phyloP scores from a whole-genome alignment of 2,888 invertebrate species.

The Nemotelus nigrinus region DNA sequence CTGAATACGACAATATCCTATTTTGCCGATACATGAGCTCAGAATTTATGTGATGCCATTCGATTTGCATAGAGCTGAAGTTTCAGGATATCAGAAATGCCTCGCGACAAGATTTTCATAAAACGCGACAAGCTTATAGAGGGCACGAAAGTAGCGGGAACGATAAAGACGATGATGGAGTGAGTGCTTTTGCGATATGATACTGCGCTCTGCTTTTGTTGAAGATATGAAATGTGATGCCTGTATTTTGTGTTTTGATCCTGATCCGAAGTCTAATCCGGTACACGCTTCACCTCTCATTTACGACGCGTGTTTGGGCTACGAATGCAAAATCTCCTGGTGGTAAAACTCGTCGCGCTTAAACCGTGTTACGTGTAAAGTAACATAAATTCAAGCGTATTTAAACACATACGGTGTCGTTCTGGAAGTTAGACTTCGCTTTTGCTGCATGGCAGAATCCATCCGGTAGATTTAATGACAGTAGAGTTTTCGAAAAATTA shows the following conservation, averaged over 20 bases:
- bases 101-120: neutral
- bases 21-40: slow-evolving; percentile 28
- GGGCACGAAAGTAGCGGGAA: neutral
- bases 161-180: slow-evolving; percentile 36
- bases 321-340: slow-evolving; percentile 31
- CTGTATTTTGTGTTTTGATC: slow-evolving; percentile 23
- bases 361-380: neutral
- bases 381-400: neutral
- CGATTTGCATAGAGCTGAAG: slow-evolving; percentile 37
- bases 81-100: slow-evolving; percentile 30
- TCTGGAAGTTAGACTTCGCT: neutral
- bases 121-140: too few species aligned
- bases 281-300: slow-evolving; percentile 8
- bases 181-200: neutral
- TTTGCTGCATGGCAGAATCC: neutral
- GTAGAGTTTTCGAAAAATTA: too few species aligned
- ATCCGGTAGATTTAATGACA: neutral
- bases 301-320: slow-evolving; percentile 14
- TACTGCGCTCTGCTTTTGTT: neutral
- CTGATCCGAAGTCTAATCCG: slow-evolving; percentile 9
- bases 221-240: neutral
- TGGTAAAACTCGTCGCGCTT: neutral
- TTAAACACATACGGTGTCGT: neutral
- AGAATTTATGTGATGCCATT: slow-evolving; percentile 43
- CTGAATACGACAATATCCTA: slow-evolving; percentile 32